Evolutionary conservation across 2,888 invertebrate genomes (phyloP).

Genomic region (Operophtera brumata): DNA sequence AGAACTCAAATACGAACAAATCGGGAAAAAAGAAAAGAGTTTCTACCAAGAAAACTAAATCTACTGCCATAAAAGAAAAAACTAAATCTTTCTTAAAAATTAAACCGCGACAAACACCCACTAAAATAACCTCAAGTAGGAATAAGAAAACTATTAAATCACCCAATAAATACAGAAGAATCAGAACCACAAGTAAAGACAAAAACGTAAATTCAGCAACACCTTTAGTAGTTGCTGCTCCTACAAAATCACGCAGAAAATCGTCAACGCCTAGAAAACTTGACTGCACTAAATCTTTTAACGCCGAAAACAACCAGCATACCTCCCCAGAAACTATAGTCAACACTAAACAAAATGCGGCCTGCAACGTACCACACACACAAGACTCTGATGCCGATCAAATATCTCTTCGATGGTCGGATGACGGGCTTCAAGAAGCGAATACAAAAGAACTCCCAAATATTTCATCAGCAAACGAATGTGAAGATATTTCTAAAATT

Average conservation of each 20-base stretch:
- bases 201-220: conserved; percentile 34
- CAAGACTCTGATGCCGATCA: conserved; percentile 65
- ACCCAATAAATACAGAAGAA: conserved; percentile 36
- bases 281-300: conserved; percentile 61
- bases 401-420: conserved; percentile 62
- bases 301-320: conserved; percentile 54
- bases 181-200: conserved; percentile 47
- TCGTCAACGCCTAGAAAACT: conserved; percentile 76
- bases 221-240: conserved; percentile 39
- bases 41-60: conserved; percentile 48
- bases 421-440: conserved; percentile 64
- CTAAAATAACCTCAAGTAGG: conserved; percentile 48
- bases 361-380: conserved; percentile 29
- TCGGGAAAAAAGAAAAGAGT: conserved; percentile 38
- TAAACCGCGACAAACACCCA: conserved; percentile 63
- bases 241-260: conserved; percentile 72
- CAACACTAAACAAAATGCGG: conserved; percentile 33
- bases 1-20: conserved; percentile 35
- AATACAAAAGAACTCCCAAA: conserved; percentile 40
- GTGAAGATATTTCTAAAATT: conserved; percentile 54
- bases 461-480: conserved; percentile 40
- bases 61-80: conserved; percentile 54
- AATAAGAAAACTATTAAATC: conserved; percentile 41
- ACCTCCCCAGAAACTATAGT: conserved; percentile 49
- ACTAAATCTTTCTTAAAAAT: conserved; percentile 65